Evolutionary conservation across 2,888 invertebrate species (phyloP).

Genomic region (Pyrocoelia pectoralis): DNA sequence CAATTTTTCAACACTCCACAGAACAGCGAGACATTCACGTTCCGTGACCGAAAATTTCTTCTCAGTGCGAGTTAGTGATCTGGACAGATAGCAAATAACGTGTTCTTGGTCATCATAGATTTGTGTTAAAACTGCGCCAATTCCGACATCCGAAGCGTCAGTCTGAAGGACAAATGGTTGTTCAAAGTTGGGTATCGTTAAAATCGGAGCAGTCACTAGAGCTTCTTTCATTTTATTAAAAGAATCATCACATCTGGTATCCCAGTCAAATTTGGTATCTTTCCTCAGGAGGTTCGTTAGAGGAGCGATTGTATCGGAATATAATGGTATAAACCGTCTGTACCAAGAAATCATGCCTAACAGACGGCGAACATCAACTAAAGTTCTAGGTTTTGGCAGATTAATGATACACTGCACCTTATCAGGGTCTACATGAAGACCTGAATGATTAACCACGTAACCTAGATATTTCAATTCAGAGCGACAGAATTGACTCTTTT

Average conservation of each 20-base stretch:
- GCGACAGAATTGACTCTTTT: conserved; percentile 44
- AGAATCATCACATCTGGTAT: conserved; percentile 3
- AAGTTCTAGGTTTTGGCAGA: conserved; percentile 29
- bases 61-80: conserved; percentile 23
- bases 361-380: conserved; percentile 21
- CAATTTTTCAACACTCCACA: background rate
- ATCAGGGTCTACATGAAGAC: conserved; percentile 39
- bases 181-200: conserved; percentile 26
- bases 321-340: background rate
- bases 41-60: background rate
- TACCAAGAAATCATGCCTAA: conserved; percentile 36
- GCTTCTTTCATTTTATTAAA: conserved; percentile 15
- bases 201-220: conserved; percentile 19
- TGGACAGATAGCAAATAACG: conserved; percentile 18
- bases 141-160: background rate
- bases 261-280: conserved; percentile 18
- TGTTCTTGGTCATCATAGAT: conserved; percentile 4
- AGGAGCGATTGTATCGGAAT: conserved; percentile 11
- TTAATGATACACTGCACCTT: conserved; percentile 21
- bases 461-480: too few relatives aligned
- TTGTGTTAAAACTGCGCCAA: conserved; percentile 25
- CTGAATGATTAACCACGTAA: too few relatives aligned
- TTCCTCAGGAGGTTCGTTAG: conserved; percentile 30
- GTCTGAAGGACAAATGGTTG: conserved; percentile 10
- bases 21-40: too few relatives aligned